Conservation (phyloP, 2,888 invertebrate genomes). For the Aporophyla nigra region DNA sequence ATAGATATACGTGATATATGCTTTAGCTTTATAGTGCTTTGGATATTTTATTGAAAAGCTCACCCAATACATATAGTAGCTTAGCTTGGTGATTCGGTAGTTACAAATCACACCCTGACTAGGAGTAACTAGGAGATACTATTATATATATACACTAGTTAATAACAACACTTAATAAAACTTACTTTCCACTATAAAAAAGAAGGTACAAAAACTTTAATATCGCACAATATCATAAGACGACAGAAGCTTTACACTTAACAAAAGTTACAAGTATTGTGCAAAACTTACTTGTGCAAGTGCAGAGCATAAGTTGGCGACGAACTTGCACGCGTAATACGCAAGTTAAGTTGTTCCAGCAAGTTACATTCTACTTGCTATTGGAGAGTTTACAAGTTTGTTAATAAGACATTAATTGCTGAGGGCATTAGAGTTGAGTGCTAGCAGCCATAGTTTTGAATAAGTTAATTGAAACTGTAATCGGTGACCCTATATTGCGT, state of each 20-base stretch:
- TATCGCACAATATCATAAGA: conserved; percentile 21
- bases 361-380: conserved; percentile 26
- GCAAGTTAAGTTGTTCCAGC: conserved; percentile 38
- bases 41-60: background rate
- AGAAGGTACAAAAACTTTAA: background rate
- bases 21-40: too few species aligned
- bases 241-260: conserved; percentile 24
- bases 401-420: conserved; percentile 39
- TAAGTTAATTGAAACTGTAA: background rate
- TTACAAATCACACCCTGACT: background rate
- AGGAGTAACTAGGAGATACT: background rate
- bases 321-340: conserved; percentile 24
- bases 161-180: background rate
- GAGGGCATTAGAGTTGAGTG: background rate
- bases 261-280: conserved; percentile 27
- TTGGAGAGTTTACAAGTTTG: conserved; percentile 33
- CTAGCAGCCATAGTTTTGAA: background rate
- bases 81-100: too few species aligned
- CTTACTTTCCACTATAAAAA: too few species aligned
- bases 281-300: conserved; percentile 34
- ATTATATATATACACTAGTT: too few species aligned
- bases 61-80: background rate
- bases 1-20: background rate
- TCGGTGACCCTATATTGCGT: background rate
- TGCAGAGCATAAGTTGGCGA: conserved; percentile 29